Evolutionary conservation across 2,888 invertebrate species (phyloP).

Genomic region (Metalampra italica): DNA sequence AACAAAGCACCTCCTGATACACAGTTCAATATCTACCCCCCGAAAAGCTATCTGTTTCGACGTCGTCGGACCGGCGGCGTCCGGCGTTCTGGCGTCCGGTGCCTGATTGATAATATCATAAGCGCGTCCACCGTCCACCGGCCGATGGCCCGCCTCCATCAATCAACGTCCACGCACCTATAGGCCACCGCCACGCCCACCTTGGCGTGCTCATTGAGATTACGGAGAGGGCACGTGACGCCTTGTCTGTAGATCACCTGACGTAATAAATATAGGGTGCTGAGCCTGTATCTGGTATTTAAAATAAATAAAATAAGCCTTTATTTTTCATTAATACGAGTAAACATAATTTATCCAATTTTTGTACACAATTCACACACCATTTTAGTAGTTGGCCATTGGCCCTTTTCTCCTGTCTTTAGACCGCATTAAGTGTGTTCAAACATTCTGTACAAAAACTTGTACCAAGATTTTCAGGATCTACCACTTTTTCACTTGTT

Average conservation of each 20-base stretch:
- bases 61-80: not conserved
- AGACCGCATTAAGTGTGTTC: too few species aligned
- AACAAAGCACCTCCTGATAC: not conserved
- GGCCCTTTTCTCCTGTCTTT: too few species aligned
- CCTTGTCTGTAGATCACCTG: not conserved
- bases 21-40: not conserved
- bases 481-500: too few species aligned
- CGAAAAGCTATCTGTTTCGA: not conserved
- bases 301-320: too few species aligned
- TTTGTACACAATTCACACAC: too few species aligned
- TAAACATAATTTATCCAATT: too few species aligned
- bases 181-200: not conserved
- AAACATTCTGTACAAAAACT: too few species aligned
- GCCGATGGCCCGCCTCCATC: constrained; percentile 10
- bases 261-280: not conserved
- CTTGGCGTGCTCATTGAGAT: not conserved
- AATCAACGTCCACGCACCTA: constrained; percentile 7
- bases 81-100: constrained; percentile 1
- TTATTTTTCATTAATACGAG: too few species aligned
- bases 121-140: constrained; percentile 2
- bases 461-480: too few species aligned
- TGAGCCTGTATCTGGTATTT: too few species aligned
- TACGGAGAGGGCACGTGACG: not conserved
- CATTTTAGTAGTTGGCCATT: too few species aligned
- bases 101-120: constrained; percentile 16